These are phyloP conservation scores for Bostrychus sinensis DNA, from an alignment of 2,113 vertebrate genomes.

Conservation along the genomic window DNA sequence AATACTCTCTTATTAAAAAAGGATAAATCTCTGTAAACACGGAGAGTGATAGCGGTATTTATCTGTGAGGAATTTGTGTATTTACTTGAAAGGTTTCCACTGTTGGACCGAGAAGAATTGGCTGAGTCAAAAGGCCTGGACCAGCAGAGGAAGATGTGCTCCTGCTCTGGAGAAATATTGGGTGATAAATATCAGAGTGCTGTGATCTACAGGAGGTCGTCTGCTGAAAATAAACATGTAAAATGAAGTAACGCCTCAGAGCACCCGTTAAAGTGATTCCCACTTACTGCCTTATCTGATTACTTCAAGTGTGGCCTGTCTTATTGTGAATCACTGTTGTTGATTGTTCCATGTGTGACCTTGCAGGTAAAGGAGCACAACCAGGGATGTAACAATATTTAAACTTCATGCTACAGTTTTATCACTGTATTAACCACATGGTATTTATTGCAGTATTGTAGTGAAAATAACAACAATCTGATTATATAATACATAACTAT, in stretches of 20 bases:
- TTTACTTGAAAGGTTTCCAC: constrained; percentile 1
- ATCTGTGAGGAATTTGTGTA: constrained; percentile 18
- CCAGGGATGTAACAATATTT: no score
- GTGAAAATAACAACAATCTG: no score
- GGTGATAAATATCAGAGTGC: constrained; percentile 13
- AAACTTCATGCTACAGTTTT: no score
- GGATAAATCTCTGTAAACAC: not conserved
- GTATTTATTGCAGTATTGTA: no score
- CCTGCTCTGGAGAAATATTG: constrained; percentile 18
- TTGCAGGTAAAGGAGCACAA: not conserved
- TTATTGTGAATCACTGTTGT: not conserved
- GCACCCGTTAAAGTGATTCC: constrained; percentile 5
- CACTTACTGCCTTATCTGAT: not conserved
- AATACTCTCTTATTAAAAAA: not conserved
- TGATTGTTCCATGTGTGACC: not conserved
- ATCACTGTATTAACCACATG: no score
- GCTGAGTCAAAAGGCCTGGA: constrained; percentile 9
- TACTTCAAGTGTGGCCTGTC: not conserved
- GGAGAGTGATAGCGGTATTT: constrained; percentile 20
- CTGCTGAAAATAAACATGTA: not conserved
- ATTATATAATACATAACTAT: no score
- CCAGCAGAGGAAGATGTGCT: not conserved
- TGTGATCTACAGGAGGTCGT: not conserved
- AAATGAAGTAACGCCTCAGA: not conserved
- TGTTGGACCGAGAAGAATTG: constrained; percentile 1